Evolutionary conservation across 2,113 vertebrate genomes (phyloP), one percentile per base, ranked within the genome.

Genomic region (Sphaerodactylus townsendi): DNA sequence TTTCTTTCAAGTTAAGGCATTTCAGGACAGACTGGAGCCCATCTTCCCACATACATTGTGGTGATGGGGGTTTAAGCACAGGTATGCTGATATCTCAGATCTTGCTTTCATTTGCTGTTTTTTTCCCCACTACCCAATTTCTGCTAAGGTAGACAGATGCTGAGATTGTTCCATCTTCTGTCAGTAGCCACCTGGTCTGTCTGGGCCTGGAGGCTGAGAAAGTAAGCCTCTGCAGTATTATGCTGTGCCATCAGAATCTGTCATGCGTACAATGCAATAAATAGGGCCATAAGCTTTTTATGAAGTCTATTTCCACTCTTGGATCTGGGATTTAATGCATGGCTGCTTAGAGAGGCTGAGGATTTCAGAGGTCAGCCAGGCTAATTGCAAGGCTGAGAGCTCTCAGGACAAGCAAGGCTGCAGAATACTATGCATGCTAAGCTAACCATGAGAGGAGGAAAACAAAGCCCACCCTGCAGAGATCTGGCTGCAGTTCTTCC

Each of bases 261-360:
- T 94, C 92, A 90, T 85, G 92, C 79, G 86, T 93, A 89, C 89
- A 93, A 92, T 93, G 93, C 93, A 93, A 94, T 95, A 95, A 95
- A 93, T 95, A 95, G 94, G 92, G 90, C 89, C 87, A 87, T 95
- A 95, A 95, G 94, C 93, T 92, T 95, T 95, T 94, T 91, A 94
- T 90, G 86, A 95, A 96, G 94, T 95, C 95, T 95, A 93, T 96
- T 95, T 96, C 93, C 93, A 95, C 93, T 92, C 92, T 88, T 92
- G 94, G 93, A 94, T 94, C 95, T 84, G 90, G 65, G 93, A 95
- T 96, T 96, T 96, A 95, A 96, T 85, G 92, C 95, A 94, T 80
- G 85, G 94, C 93, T 96, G 95, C 95, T 94, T 92, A 78, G 91
- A 92, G 92, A 91, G 88, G 91, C 93, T 92, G 91, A 93, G 86